Base-by-base conservation (phyloP, 2,888 invertebrate genomes). In the Caenorhabditis sp. region DNA sequence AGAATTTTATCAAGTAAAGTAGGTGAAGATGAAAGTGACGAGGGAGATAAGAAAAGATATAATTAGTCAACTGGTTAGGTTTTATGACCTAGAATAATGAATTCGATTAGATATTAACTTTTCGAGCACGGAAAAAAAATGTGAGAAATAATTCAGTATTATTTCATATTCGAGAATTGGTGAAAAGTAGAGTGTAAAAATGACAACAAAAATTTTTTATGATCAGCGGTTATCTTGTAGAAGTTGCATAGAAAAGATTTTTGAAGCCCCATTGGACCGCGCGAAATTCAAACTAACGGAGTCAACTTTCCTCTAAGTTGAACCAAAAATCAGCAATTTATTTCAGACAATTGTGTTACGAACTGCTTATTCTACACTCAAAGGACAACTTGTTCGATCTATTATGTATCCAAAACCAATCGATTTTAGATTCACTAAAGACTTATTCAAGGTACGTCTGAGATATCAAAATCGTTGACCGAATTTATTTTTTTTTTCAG, bases 291-390 rank as follows among this genome's bases (percentile, higher is more conserved):
- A n/a, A n/a, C n/a, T n/a, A n/a, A n/a, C n/a, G n/a, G n/a, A n/a
- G n/a, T n/a, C n/a, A n/a, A n/a, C n/a, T n/a, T n/a, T n/a, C n/a
- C n/a, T n/a, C n/a, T n/a, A n/a, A n/a, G n/a, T n/a, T n/a, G n/a
- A n/a, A n/a, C n/a, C n/a, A n/a, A 43, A 43, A 43, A 43, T 43
- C 36, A 36, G 12, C 5, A 43, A 17, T 43, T 43, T 17, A 43
- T 90, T 77, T 31, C 68, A 81, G 79, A 95, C 95, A 5, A 92
- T 94, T 83, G 94, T 95, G 0, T 91, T 94, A 0, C 91, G 93
- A 72, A 95, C 95, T 36, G 90, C 89, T 23, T 89, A 88, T 79
- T 86, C 85, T 19, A 89, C 89, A 10, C 80, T 88, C 54, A 99
- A 99, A 88, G 91, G 91, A 23, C 90, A 91, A 75, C 87, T 91